These are phyloP conservation scores for Rhineura floridana DNA, from an alignment of 2,113 vertebrate species.

Conservation along the genomic window DNA sequence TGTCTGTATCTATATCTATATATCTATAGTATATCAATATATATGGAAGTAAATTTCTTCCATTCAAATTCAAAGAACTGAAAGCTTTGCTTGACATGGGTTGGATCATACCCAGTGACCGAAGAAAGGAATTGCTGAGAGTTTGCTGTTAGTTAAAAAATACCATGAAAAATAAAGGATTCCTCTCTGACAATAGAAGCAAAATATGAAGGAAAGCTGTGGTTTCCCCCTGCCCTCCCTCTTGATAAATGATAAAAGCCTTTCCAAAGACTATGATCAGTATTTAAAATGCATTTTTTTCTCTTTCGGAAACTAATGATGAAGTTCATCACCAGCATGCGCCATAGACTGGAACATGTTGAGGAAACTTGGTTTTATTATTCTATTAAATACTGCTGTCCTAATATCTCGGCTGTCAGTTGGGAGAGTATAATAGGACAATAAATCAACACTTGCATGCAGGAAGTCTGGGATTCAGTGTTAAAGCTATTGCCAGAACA, in stretches of 20 bases:
- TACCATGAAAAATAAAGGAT: background rate
- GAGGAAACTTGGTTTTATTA: background rate
- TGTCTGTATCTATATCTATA: too few relatives aligned
- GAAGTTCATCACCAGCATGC: conserved; percentile 13
- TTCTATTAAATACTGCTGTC: conserved; percentile 13
- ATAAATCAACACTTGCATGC: background rate
- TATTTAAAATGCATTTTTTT: conserved; percentile 2
- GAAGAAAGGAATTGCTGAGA: conserved; percentile 2
- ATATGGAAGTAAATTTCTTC: background rate
- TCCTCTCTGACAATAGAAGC: background rate
- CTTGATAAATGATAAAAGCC: conserved; percentile 20
- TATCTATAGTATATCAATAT: too few relatives aligned
- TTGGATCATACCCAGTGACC: background rate
- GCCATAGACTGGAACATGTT: background rate
- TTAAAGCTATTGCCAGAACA: conserved; percentile 50
- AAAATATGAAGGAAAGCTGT: conserved; percentile 5
- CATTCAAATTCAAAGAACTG: background rate
- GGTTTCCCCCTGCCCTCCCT: too few relatives aligned
- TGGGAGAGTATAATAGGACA: background rate
- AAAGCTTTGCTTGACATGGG: background rate
- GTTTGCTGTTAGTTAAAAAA: conserved; percentile 24
- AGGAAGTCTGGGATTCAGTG: conserved; percentile 6
- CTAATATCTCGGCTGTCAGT: conserved; percentile 19
- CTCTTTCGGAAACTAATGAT: conserved; percentile 24
- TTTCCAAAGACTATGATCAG: background rate